Percentiles rank a stretch among this genome's conserved stretches.
These are phyloP conservation scores for Junco hyemalis DNA, from an alignment of 2,113 vertebrate genomes.

Conservation along the genomic window DNA sequence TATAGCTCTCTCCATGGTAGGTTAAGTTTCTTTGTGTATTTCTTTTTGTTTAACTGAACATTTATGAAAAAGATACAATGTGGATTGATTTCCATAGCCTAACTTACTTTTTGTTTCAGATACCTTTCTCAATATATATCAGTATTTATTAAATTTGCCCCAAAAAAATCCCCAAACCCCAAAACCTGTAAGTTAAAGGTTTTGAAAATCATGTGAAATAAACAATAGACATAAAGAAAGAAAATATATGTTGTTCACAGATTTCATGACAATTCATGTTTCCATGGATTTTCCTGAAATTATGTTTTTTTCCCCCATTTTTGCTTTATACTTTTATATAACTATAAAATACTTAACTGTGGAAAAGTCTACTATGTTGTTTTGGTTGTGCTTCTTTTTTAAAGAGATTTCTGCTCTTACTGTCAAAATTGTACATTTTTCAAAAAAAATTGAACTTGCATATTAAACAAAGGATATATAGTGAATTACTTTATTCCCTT, in stretches of 20 bases:
- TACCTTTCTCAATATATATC: neutral
- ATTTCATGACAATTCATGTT: neutral
- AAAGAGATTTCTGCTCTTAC: neutral
- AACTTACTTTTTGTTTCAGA: neutral
- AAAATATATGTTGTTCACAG: neutral
- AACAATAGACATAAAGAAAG: neutral
- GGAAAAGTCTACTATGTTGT: neutral
- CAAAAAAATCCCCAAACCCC: neutral
- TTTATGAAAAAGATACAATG: neutral
- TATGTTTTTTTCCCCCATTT: neutral
- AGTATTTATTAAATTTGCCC: neutral
- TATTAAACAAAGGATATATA: neutral
- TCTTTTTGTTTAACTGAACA: neutral
- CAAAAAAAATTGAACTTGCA: neutral
- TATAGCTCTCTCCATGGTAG: neutral
- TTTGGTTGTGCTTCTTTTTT: fast-evolving
- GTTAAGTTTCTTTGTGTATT: neutral
- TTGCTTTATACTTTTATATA: neutral
- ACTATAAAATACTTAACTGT: neutral
- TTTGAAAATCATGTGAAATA: neutral
- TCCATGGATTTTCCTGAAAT: neutral
- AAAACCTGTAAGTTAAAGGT: fast-evolving
- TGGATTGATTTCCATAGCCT: neutral
- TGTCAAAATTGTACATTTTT: neutral
- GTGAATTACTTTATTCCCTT: neutral